These are phyloP conservation scores for Eurytemora carolleeae DNA, from an alignment of 1,140 invertebrate species.

Conservation along the genomic window DNA sequence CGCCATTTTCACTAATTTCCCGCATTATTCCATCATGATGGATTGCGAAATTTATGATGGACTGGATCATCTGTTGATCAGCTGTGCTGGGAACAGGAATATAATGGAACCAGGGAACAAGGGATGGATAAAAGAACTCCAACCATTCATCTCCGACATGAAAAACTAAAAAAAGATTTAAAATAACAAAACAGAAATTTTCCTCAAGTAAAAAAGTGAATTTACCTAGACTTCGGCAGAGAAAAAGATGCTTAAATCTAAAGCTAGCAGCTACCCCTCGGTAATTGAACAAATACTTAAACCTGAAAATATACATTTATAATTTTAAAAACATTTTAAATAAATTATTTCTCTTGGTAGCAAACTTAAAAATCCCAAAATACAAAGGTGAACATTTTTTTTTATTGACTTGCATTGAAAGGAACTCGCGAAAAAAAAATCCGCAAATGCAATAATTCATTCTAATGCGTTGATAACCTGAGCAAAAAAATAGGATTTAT, in stretches of 20 bases:
- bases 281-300: slow-evolving; percentile 73
- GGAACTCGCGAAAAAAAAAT: too few species aligned
- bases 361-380: too few species aligned
- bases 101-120: slow-evolving; percentile 92
- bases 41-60: slow-evolving; percentile 53
- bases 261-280: slow-evolving; percentile 91
- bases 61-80: slow-evolving; percentile 40
- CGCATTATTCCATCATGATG: slow-evolving; percentile 49
- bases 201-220: too few species aligned
- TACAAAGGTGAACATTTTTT: too few species aligned
- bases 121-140: slow-evolving; percentile 78
- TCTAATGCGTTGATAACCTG: too few species aligned
- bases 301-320: slow-evolving; percentile 21
- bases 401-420: too few species aligned
- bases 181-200: too few species aligned
- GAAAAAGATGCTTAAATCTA: slow-evolving; percentile 82
- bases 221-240: slow-evolving; percentile 79
- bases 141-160: slow-evolving; percentile 85
- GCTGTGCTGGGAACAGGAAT: slow-evolving; percentile 58
- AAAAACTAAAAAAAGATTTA: too few species aligned
- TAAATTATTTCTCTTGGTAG: neutral
- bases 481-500: too few species aligned
- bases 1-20: slow-evolving; percentile 60
- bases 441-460: too few species aligned
- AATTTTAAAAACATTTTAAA: neutral